Evolutionary conservation across 2,888 invertebrate genomes (phyloP), one percentile per base, ranked within the genome.

Genomic region (Hermaeophaga mercurialis): DNA sequence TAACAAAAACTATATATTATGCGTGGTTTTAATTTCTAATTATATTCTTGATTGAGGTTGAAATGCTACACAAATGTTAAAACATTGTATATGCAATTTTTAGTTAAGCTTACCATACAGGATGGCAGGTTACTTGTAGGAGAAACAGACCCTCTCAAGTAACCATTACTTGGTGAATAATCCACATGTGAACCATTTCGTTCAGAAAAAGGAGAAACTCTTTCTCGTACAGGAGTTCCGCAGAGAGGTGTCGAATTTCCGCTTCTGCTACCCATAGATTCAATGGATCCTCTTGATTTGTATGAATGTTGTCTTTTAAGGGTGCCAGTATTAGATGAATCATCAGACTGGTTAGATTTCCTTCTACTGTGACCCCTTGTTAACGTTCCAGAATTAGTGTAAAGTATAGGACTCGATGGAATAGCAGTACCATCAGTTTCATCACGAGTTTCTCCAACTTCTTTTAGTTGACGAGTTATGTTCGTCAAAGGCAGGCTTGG

Each of bases 401-500:
- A 75, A 11, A 71, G 69, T 19, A 70, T 68, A 8, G 75, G 74
- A 48, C 71, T 78, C 52, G 69, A 75, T 65, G 71, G 79, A 56
- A 71, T 76, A 33, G 78, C 78, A 1, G 81, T 79, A 24, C 80
- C 80, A 39, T 81, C 80, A 46, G 79, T 78, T 15, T 81, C 81
- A 61, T 82, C 83, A 54, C 83, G 79, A 1, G 87, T 88, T 71
- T 92, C 91, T 1, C 88, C 91, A 70, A 90, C 93, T 75, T 94
- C 93, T 72, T 94, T 94, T 55, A 95, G 80, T 71, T 93, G 92
- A 9, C 95, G 82, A 1, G 94, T 94, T 79, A 94, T 94, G 73
- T 91, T 90, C 2, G 95, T 95, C 61, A 94, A 76, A 0, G 94
- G 95, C 44, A 95, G 84, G 77, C 93, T 94, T 5, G 94, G 94